Conservation (phyloP, 2,113 vertebrate genomes). For the Tachysurus vachellii region DNA sequence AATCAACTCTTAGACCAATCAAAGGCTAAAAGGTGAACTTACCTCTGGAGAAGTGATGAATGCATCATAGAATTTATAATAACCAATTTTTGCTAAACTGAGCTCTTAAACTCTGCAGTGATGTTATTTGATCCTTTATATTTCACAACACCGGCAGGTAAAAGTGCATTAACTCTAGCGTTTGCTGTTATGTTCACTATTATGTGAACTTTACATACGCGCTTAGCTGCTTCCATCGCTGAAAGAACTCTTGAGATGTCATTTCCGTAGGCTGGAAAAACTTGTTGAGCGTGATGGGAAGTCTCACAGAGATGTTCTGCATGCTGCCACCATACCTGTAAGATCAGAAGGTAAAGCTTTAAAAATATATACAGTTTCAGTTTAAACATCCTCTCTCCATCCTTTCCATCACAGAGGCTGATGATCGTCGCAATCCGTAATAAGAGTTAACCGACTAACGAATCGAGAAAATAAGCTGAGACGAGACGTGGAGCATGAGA, state of each 20-base stretch:
- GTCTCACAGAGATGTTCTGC: conserved; percentile 85
- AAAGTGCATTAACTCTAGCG: neutral
- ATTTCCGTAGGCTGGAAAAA: conserved; percentile 94
- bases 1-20: too few relatives aligned
- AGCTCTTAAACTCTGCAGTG: neutral
- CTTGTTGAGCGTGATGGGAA: conserved; percentile 90
- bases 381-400: neutral
- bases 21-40: neutral
- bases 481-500: neutral
- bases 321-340: conserved; percentile 85
- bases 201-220: neutral
- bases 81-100: too few relatives aligned
- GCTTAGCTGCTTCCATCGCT: conserved; percentile 94
- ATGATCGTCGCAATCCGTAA: neutral
- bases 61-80: neutral
- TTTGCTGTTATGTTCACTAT: neutral
- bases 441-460: neutral
- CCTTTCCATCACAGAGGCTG: neutral
- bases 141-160: too few relatives aligned
- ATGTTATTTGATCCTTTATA: neutral
- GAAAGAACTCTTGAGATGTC: conserved; percentile 88
- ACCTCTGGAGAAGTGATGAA: neutral
- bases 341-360: neutral
- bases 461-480: neutral
- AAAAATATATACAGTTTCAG: neutral